Evolutionary conservation across 2,888 invertebrate species (phyloP).

Genomic region (Amphipyra berbera): DNA sequence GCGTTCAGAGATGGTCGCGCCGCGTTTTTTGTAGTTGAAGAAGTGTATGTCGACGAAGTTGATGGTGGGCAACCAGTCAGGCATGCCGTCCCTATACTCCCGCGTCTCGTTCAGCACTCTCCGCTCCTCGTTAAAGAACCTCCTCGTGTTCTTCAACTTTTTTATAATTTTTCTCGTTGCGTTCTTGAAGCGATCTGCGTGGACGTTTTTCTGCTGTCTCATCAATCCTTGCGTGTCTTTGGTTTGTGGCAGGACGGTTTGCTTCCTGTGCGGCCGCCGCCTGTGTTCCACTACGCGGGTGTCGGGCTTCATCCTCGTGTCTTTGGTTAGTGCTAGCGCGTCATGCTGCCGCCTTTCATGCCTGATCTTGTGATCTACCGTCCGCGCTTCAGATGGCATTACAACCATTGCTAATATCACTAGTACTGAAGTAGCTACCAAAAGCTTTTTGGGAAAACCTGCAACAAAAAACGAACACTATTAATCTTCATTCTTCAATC

Average conservation of each 20-base stretch:
- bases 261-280: constrained; percentile 64
- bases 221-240: constrained; percentile 68
- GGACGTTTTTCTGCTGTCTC: constrained; percentile 68
- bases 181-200: constrained; percentile 74
- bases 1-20: constrained; percentile 74
- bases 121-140: constrained; percentile 77
- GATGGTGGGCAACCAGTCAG: constrained; percentile 81
- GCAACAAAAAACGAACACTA: constrained; percentile 68
- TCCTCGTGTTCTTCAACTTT: constrained; percentile 78
- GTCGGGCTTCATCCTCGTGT: constrained; percentile 61
- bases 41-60: constrained; percentile 84
- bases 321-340: constrained; percentile 69
- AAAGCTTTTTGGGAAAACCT: constrained; percentile 89
- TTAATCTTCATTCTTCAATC: constrained; percentile 17
- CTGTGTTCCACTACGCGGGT: constrained; percentile 59
- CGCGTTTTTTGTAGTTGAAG: constrained; percentile 73
- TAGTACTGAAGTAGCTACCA: constrained; percentile 85
- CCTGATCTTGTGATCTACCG: constrained; percentile 75
- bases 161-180: constrained; percentile 79
- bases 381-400: constrained; percentile 78
- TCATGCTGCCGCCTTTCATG: constrained; percentile 76
- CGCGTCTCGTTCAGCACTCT: constrained; percentile 75
- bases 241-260: constrained; percentile 69
- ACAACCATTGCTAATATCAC: constrained; percentile 84
- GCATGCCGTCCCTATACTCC: constrained; percentile 81